Conservation (phyloP, 1,140 invertebrate species). For the Argopecten irradians region DNA sequence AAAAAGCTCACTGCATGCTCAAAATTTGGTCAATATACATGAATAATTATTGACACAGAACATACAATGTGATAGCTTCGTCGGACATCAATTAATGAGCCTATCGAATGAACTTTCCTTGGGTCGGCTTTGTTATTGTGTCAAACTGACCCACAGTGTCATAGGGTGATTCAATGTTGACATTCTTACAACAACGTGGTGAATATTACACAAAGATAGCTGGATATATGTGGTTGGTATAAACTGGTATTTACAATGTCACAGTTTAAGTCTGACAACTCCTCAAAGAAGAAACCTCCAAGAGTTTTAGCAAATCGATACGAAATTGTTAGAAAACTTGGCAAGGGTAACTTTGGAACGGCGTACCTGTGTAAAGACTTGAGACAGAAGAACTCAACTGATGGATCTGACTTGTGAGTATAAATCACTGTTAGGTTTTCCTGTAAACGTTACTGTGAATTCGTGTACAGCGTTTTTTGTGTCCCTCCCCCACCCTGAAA, state of each 20-base stretch:
- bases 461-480: background rate
- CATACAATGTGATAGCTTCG: background rate
- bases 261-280: slow-evolving; percentile 51
- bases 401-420: slow-evolving; percentile 57
- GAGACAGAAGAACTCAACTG: slow-evolving; percentile 46
- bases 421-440: background rate
- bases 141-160: background rate
- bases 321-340: slow-evolving; percentile 73
- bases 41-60: background rate
- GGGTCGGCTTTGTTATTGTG: background rate
- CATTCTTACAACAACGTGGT: background rate
- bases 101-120: background rate
- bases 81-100: background rate
- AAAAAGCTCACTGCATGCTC: background rate
- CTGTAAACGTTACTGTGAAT: background rate
- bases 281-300: slow-evolving; percentile 58
- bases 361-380: slow-evolving; percentile 75
- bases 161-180: slow-evolving; percentile 10
- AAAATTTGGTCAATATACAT: background rate
- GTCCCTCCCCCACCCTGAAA: background rate
- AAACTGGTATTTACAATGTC: slow-evolving; percentile 49
- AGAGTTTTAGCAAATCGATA: slow-evolving; percentile 74
- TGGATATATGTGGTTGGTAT: background rate
- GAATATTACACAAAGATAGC: background rate
- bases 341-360: slow-evolving; percentile 77